phyloP scores from a whole-genome alignment of 2,797 vertebrate species.

The Lycodopsis pacificus region DNA sequence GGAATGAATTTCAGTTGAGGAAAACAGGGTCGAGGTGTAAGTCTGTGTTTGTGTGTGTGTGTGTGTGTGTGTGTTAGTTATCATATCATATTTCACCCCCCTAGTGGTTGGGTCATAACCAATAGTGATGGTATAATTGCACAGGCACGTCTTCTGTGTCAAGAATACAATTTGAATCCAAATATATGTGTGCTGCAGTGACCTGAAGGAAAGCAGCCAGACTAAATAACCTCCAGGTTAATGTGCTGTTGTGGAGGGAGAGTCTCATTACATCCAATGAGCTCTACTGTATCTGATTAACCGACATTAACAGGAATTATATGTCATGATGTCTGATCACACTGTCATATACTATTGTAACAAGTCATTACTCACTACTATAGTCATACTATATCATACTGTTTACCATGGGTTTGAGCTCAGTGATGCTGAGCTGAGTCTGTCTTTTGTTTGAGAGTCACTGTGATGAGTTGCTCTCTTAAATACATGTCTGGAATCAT shows the following conservation, averaged over 20 bases:
- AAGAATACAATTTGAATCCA: constrained; percentile 13
- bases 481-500: not conserved
- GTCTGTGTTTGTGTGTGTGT: not conserved
- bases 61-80: not conserved
- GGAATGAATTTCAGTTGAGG: constrained; percentile 32
- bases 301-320: constrained; percentile 73
- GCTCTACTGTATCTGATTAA: constrained; percentile 74
- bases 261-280: constrained; percentile 73
- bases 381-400: constrained; percentile 49
- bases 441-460: constrained; percentile 23
- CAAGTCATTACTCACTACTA: constrained; percentile 55
- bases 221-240: constrained; percentile 70
- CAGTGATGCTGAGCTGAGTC: constrained; percentile 41
- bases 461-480: constrained; percentile 8
- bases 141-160: constrained; percentile 5
- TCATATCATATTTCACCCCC: constrained; percentile 9
- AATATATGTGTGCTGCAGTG: constrained; percentile 30
- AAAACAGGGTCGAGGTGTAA: constrained; percentile 1
- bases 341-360: constrained; percentile 60
- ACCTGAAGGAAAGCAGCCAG: constrained; percentile 55
- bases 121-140: not conserved
- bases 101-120: not conserved
- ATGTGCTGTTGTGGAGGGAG: constrained; percentile 68
- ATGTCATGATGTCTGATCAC: constrained; percentile 71
- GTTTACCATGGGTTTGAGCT: constrained; percentile 57